Evolutionary conservation across 1,140 invertebrate species (phyloP), one percentile per base, ranked within the genome.

Genomic region (Leptinotarsa texana): DNA sequence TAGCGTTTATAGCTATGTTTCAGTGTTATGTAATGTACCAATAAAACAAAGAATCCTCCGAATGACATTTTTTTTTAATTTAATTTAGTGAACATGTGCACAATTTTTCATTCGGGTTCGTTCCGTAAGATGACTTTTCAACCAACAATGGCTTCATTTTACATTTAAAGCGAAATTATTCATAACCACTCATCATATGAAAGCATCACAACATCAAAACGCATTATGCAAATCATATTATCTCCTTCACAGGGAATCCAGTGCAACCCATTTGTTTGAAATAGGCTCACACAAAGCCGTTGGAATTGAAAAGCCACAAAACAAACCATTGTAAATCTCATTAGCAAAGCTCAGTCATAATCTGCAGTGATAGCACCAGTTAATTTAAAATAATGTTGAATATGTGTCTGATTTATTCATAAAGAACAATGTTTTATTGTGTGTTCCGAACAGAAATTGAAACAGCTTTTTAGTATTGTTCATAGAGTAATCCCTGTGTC

Each of bases 161-260:
- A 18, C 15, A 57, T 57, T 17, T 57, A 57, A 17, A 57, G 17
- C 51, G 15, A 57, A 17, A 57, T 57, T 57, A 57, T 57, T 57
- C 51, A 57, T 57, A 57, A 18, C 17, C 51, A 18, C 51, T 57
- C 51, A 57, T 57, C 51, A 57, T 13, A 57, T 57, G n/a, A 57
- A 15, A 57, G 51, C 51, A 57, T 57, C 51, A 57, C n/a, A 57
- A 57, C 51, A 57, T 57, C 51, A 57, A 57, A 57, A 57, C 51
- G n/a, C 51, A 57, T 57, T 57, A 57, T 57, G 51, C 51, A 57
- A 57, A 57, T 57, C 51, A 57, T 57, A 57, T 57, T 57, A 57
- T 57, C 51, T 57, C 3, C n/a, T 57, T 57, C 51, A 18, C 51
- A 17, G 51, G 15, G 51, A 57, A 57, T 57, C n/a, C 51, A 57